phyloP scores from a whole-genome alignment of 2,888 invertebrate genomes.

The Romanomermis culicivorax region DNA sequence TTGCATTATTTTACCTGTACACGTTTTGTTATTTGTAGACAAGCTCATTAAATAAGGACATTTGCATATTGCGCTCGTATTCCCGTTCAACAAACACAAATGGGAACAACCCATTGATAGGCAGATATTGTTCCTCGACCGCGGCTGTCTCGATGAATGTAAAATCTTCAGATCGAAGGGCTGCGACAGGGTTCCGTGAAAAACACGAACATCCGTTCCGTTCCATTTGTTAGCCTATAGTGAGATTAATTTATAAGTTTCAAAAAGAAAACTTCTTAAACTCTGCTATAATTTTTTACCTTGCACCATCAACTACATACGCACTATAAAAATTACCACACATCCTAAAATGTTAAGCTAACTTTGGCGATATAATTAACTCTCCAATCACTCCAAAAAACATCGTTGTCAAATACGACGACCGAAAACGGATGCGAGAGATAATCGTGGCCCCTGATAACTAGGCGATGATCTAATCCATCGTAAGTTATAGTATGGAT shows the following conservation, averaged over 20 bases:
- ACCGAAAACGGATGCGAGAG: slow-evolving; percentile 70
- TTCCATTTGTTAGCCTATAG: slow-evolving; percentile 59
- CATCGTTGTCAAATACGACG: slow-evolving; percentile 56
- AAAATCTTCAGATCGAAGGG: slow-evolving; percentile 71
- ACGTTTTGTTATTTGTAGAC: slow-evolving; percentile 43
- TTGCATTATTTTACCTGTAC: too few relatives aligned
- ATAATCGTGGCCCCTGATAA: slow-evolving; percentile 50
- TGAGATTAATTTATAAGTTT: too few relatives aligned
- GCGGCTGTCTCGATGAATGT: slow-evolving; percentile 52
- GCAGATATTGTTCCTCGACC: slow-evolving; percentile 27
- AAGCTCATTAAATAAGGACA: slow-evolving; percentile 70
- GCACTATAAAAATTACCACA: slow-evolving; percentile 7
- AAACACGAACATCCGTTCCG: slow-evolving; percentile 48
- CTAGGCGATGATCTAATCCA: slow-evolving; percentile 47
- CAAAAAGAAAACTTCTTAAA: slow-evolving; percentile 1
- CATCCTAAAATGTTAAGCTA: too few relatives aligned
- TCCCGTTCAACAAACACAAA: slow-evolving; percentile 50
- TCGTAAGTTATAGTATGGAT: slow-evolving; percentile 62
- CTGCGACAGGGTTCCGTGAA: slow-evolving; percentile 60
- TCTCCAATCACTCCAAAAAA: slow-evolving; percentile 85
- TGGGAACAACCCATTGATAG: slow-evolving; percentile 48
- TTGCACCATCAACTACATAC: neutral
- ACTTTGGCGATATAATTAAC: slow-evolving; percentile 46
- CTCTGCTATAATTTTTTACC: neutral
- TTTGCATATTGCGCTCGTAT: slow-evolving; percentile 46